These are phyloP conservation scores for Dolichopus griseipennis DNA, from an alignment of 2,888 invertebrate species.

Conservation along the genomic window DNA sequence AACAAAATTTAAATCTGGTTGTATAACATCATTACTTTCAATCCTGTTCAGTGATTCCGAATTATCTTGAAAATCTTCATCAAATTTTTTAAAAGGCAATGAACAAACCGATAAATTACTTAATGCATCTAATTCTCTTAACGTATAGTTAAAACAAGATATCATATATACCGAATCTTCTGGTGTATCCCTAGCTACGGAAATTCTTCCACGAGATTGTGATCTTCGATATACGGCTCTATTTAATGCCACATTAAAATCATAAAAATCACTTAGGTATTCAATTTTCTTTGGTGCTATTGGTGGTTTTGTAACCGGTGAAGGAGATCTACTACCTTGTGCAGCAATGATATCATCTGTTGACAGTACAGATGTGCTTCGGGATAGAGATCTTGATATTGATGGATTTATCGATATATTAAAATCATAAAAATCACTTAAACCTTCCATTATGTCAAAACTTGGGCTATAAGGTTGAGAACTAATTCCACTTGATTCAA, in stretches of 20 bases:
- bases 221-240: not conserved
- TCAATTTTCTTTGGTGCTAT: conserved; percentile 18
- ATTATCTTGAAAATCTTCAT: conserved; percentile 17
- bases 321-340: not conserved
- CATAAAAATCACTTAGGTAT: conserved; percentile 24
- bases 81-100: conserved; percentile 21
- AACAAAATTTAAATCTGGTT: conserved; percentile 25
- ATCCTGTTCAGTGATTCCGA: not conserved
- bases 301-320: conserved; percentile 27
- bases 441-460: conserved; percentile 31
- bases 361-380: not conserved
- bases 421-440: conserved; percentile 42
- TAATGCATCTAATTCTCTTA: conserved; percentile 2
- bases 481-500: not conserved
- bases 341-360: not conserved
- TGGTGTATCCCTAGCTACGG: too few species aligned
- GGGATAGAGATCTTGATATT: conserved; percentile 32
- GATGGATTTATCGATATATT: conserved; percentile 37
- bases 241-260: conserved; percentile 33
- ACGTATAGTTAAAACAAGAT: not conserved
- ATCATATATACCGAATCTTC: too few species aligned
- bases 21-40: too few species aligned
- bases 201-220: not conserved
- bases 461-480: not conserved
- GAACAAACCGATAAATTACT: conserved; percentile 15